Evolutionary conservation across 2,113 vertebrate genomes (phyloP).

Genomic region (Barnardius zonarius): DNA sequence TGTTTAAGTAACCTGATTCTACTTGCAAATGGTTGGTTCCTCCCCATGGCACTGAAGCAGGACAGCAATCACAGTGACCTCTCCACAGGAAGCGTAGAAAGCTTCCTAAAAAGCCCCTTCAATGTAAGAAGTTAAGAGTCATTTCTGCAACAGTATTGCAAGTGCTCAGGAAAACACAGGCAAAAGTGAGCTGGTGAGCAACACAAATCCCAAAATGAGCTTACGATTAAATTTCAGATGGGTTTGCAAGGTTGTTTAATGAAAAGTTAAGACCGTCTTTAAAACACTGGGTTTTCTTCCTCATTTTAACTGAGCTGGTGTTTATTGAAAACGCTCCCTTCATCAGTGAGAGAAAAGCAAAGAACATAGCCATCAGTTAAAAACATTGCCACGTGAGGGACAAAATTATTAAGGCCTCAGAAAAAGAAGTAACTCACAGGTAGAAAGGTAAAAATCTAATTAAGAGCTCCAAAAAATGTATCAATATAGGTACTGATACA

Average conservation of each 20-base stretch:
- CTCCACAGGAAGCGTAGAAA: neutral
- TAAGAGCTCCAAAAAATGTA: constrained; percentile 28
- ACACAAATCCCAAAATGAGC: neutral
- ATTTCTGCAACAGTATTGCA: neutral
- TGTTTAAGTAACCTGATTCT: neutral
- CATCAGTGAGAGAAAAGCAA: neutral
- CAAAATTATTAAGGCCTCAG: neutral
- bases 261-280: neutral
- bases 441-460: constrained; percentile 11
- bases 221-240: neutral
- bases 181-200: neutral
- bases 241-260: neutral
- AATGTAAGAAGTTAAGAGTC: neutral
- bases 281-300: neutral
- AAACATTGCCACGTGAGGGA: neutral
- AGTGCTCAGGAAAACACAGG: neutral
- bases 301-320: neutral
- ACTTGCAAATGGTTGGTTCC: neutral
- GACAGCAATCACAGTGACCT: neutral
- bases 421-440: neutral
- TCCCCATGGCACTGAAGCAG: neutral
- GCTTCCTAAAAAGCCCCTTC: neutral
- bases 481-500: neutral
- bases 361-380: neutral
- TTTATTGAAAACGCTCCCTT: neutral